phyloP scores from a whole-genome alignment of 2,888 invertebrate genomes.

The Empis stercorea region DNA sequence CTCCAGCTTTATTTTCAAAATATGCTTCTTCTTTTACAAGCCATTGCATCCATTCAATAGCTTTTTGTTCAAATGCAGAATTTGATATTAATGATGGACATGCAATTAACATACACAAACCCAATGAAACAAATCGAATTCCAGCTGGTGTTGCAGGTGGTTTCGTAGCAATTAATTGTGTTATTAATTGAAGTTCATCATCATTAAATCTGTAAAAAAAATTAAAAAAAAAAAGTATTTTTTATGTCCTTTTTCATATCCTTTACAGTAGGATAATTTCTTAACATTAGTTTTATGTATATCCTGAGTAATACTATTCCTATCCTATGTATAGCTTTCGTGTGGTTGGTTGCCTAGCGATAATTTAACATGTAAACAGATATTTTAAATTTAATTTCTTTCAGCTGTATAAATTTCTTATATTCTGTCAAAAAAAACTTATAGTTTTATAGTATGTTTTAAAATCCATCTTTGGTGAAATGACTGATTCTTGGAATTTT shows the following conservation, averaged over 20 bases:
- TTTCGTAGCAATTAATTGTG: conserved; percentile 75
- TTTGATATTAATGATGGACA: conserved; percentile 75
- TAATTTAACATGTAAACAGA: too few relatives aligned
- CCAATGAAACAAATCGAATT: conserved; percentile 82
- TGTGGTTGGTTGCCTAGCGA: too few relatives aligned
- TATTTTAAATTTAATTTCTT: too few relatives aligned
- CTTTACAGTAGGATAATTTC: too few relatives aligned
- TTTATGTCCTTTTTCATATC: too few relatives aligned
- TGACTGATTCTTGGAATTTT: conserved; percentile 1
- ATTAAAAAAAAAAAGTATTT: conserved; percentile 3
- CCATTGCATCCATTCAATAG: conserved; percentile 90
- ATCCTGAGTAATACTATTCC: too few relatives aligned
- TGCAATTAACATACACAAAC: conserved; percentile 86
- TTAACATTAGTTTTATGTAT: too few relatives aligned
- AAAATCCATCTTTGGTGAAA: too few relatives aligned
- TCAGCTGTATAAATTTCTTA: too few relatives aligned
- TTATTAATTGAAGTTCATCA: conserved; percentile 74
- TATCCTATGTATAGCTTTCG: too few relatives aligned
- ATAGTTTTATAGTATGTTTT: too few relatives aligned
- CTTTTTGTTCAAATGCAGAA: conserved; percentile 67
- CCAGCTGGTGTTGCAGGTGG: conserved; percentile 85
- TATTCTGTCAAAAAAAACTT: too few relatives aligned
- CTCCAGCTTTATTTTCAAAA: conserved; percentile 72
- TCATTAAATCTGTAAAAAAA: conserved; percentile 66
- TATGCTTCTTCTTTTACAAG: conserved; percentile 81